These are phyloP conservation scores for Potorous gilbertii DNA, from an alignment of 2,797 vertebrate genomes.

Conservation along the genomic window DNA sequence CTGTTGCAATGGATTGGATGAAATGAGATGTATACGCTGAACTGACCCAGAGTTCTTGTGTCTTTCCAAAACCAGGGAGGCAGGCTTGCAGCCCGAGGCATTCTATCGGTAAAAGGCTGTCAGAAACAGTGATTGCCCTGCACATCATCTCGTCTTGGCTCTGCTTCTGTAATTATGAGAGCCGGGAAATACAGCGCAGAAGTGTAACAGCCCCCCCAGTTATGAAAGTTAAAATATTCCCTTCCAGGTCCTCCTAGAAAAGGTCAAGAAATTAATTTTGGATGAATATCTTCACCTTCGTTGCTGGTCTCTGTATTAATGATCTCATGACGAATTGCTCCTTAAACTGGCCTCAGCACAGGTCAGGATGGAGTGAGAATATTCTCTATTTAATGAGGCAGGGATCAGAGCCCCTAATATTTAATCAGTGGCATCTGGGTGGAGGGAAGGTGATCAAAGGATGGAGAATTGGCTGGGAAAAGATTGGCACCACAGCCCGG, in stretches of 20 bases:
- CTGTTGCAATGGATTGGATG: neutral
- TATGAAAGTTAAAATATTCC: constrained; percentile 81
- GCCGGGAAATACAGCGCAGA: constrained; percentile 48
- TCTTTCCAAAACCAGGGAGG: neutral
- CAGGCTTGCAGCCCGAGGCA: neutral
- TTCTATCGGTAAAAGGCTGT: neutral
- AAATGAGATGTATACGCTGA: neutral
- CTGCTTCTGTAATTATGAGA: constrained; percentile 69
- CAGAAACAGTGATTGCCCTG: neutral
- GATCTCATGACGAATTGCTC: constrained; percentile 85
- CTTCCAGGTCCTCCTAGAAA: constrained; percentile 78
- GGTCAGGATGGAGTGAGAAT: constrained; percentile 84
- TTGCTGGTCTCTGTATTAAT: constrained; percentile 83
- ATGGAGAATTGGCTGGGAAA: constrained; percentile 22
- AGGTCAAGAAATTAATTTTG: constrained; percentile 86
- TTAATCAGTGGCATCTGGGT: constrained; percentile 78
- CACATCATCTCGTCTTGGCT: constrained; percentile 56
- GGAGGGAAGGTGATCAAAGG: constrained; percentile 69
- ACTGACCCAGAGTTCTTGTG: neutral
- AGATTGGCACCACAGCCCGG: neutral
- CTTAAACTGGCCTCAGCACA: constrained; percentile 81
- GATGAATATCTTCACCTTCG: constrained; percentile 83
- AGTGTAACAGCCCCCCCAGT: constrained; percentile 64
- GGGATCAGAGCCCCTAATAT: constrained; percentile 83
- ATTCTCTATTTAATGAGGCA: constrained; percentile 86